These are phyloP conservation scores for Allophyes oxyacanthae DNA, from an alignment of 2,888 invertebrate genomes.

Conservation along the genomic window DNA sequence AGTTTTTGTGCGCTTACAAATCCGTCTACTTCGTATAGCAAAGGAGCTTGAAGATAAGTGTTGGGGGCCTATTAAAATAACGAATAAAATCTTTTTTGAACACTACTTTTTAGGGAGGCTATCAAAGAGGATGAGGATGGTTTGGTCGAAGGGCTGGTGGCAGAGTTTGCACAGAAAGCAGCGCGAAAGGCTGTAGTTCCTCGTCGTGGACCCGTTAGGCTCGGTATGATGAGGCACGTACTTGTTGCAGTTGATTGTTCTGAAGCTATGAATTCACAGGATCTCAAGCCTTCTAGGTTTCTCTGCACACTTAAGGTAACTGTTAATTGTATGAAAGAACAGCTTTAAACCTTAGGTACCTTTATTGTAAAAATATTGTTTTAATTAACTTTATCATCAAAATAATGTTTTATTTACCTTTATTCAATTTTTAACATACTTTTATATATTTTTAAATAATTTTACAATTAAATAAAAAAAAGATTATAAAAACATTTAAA, in stretches of 20 bases:
- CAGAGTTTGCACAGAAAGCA: slow-evolving; percentile 97
- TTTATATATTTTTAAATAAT: no score
- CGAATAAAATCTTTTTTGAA: no score
- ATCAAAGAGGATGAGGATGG: slow-evolving; percentile 99
- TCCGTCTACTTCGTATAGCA: no score
- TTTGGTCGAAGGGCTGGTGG: slow-evolving; percentile 96
- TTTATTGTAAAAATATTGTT: not conserved
- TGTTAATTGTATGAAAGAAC: not conserved
- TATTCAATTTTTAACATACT: no score
- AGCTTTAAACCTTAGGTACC: not conserved
- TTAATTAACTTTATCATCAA: no score
- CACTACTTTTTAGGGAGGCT: slow-evolving; percentile 92
- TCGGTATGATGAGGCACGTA: slow-evolving; percentile 99
- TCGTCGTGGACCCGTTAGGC: slow-evolving; percentile 93
- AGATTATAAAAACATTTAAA: no score
- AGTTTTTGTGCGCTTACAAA: no score
- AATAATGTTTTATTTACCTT: no score
- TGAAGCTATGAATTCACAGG: slow-evolving; percentile 97
- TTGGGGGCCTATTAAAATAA: no score
- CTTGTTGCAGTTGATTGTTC: slow-evolving; percentile 98
- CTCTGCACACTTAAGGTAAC: slow-evolving; percentile 95
- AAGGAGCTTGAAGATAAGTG: no score
- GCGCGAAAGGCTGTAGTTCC: slow-evolving; percentile 94
- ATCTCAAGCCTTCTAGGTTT: slow-evolving; percentile 97
- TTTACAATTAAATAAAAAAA: no score